Evolutionary conservation across 2,888 invertebrate genomes (phyloP), one percentile per base, ranked within the genome.

Genomic region (Hyposoter didymator): DNA sequence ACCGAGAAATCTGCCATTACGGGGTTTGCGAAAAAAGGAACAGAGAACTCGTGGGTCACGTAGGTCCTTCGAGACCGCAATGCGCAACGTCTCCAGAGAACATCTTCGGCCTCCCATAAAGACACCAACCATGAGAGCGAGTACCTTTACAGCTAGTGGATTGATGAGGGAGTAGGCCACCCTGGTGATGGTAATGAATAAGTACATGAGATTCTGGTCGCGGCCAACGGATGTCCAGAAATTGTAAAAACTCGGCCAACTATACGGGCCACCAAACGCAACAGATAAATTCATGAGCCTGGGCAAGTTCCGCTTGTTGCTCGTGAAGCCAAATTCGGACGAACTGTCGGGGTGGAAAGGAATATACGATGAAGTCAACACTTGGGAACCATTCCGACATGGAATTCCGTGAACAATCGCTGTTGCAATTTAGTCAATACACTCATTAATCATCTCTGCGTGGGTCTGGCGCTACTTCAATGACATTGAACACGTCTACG

Each of bases 31-130:
- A 49, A 62, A 62, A 47, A 35, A 72, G 52, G 32, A 32, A 70
- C 59, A 80, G 85, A 83, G 82, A 87, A 87, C 87, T 85, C 87
- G 85, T 88, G 87, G 89, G 90, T 90, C 90, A 90, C 86, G 82
- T 87, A 74, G 88, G 81, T 89, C 89, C 90, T 85, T 84, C 49
- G 90, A 88, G 90, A 89, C 83, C 88, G 85, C 82, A 85, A 87
- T 88, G 88, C 87, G 88, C 87, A 87, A 83, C 84, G 84, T 84
- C 83, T 86, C 78, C 81, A 70, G 78, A 78, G 81, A 87, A 73
- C 59, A 74, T 79, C 80, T 70, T 55, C 69, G 47, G 39, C 55
- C 74, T 72, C 82, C 73, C 82, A 74, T 79, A 82, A 85, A 84
- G 79, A 88, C 87, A 86, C 84, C 85, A 86, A 84, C 81, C 69